Conservation (phyloP, 2,888 invertebrate species). For the Heliconius hortense region DNA sequence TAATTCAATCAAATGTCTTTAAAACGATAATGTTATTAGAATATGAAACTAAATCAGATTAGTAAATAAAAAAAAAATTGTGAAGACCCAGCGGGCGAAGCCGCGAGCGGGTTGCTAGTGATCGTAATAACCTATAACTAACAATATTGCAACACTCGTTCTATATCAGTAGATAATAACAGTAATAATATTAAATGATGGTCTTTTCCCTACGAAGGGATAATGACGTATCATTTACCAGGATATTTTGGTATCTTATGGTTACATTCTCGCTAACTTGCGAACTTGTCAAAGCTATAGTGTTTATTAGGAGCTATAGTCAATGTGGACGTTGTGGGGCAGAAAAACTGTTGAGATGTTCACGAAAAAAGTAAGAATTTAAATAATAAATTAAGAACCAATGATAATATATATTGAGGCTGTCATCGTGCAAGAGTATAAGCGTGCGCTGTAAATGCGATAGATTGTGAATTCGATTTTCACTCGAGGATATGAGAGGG, state of each 20-base stretch:
- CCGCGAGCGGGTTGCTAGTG: no score
- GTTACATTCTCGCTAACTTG: conserved; percentile 30
- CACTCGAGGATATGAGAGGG: no score
- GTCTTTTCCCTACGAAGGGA: conserved; percentile 37
- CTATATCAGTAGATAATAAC: conserved; percentile 31
- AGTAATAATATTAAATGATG: conserved; percentile 39
- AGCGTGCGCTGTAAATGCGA: no score
- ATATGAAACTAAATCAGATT: no score
- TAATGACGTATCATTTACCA: conserved; percentile 39
- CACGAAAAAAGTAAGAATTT: not conserved
- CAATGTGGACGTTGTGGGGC: not conserved
- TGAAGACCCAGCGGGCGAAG: no score
- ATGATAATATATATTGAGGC: no score
- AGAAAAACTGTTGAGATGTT: not conserved
- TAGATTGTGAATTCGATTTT: no score
- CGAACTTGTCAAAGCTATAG: conserved; percentile 10
- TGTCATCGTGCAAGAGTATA: no score
- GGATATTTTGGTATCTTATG: conserved; percentile 32
- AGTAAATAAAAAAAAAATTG: no score
- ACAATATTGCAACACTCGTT: conserved; percentile 20
- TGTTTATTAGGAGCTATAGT: not conserved
- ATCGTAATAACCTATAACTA: not conserved
- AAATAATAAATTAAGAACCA: not conserved
- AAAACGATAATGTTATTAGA: no score
- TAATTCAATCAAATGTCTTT: no score